A percentile compares a stretch with the other conserved stretches of the same genome.
Conservation (phyloP, 2,113 vertebrate genomes). For the Globicephala melas region DNA sequence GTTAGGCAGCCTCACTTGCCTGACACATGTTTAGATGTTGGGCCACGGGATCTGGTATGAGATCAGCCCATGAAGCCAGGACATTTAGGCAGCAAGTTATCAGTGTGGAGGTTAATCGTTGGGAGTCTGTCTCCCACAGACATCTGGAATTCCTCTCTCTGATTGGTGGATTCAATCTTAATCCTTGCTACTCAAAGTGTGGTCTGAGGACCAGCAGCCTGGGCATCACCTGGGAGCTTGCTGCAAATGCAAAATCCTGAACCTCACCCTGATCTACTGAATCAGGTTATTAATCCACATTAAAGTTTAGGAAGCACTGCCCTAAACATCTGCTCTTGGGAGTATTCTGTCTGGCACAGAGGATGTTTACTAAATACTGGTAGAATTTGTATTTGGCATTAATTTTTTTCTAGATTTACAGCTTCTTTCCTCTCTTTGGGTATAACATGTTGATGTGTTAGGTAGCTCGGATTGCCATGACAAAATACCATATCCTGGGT, state of each 20-base stretch:
- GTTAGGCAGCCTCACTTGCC: background rate
- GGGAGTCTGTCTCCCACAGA: background rate
- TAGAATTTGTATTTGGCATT: background rate
- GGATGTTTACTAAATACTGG: background rate
- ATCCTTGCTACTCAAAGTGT: background rate
- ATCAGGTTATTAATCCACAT: background rate
- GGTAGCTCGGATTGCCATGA: background rate
- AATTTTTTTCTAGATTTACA: background rate
- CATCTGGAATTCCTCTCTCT: background rate
- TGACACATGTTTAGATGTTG: background rate
- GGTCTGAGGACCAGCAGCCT: background rate
- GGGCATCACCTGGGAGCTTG: background rate
- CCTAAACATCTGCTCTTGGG: too few species aligned
- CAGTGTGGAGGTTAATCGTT: too few species aligned
- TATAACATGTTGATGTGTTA: background rate
- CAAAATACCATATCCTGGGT: background rate
- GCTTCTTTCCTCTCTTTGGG: background rate
- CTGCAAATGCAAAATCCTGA: background rate
- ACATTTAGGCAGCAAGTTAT: background rate
- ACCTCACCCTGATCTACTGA: background rate
- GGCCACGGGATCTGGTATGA: background rate
- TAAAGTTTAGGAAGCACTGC: background rate
- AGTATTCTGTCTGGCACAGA: background rate
- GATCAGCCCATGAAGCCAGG: background rate
- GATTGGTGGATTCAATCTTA: background rate